Percentiles rank a stretch among this genome's conserved stretches.
These are phyloP conservation scores for Drosophila hamatofila DNA, from an alignment of 2,888 invertebrate genomes.

Conservation along the genomic window DNA sequence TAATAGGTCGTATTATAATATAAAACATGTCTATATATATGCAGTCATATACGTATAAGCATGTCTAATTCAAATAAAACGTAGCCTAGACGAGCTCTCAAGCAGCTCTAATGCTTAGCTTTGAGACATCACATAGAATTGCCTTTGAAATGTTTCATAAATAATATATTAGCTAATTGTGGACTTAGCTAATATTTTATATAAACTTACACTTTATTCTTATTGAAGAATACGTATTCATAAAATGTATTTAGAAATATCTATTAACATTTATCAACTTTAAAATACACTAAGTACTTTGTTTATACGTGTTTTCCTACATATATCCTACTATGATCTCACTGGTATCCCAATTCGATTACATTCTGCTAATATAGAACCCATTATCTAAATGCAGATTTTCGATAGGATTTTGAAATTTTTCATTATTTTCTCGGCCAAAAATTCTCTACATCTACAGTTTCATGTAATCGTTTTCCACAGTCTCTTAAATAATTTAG, in stretches of 20 bases:
- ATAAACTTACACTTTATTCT: background rate
- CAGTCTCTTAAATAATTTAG: too few relatives aligned
- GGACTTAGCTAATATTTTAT: background rate
- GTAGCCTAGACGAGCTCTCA: background rate
- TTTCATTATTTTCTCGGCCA: background rate
- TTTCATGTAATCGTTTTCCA: too few relatives aligned
- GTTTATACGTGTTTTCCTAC: background rate
- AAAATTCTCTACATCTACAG: background rate
- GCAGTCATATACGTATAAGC: background rate
- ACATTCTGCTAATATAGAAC: too few relatives aligned
- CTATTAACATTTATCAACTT: background rate
- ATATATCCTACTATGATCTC: too few relatives aligned
- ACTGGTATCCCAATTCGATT: too few relatives aligned
- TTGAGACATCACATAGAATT: background rate
- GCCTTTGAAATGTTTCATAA: background rate
- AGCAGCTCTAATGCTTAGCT: too few relatives aligned
- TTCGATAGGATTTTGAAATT: background rate
- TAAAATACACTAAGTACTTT: background rate
- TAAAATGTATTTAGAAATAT: background rate
- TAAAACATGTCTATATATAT: background rate
- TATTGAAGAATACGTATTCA: background rate
- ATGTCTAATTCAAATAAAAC: background rate
- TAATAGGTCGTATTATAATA: slow-evolving; percentile 31
- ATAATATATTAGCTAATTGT: background rate
- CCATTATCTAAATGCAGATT: background rate